phyloP scores from a whole-genome alignment of 2,113 vertebrate genomes.

The Anarrhichthys ocellatus region DNA sequence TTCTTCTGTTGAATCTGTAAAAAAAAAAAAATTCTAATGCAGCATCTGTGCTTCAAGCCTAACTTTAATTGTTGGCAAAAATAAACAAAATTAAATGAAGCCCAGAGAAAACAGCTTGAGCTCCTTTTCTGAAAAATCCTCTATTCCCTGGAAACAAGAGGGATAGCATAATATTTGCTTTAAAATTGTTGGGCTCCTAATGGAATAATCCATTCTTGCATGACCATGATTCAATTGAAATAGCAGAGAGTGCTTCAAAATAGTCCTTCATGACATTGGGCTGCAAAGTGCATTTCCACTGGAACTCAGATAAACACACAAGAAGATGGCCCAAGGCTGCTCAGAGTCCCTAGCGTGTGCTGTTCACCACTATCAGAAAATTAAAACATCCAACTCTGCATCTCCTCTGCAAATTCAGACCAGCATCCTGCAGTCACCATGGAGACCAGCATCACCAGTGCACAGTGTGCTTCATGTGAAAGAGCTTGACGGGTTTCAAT shows the following conservation, averaged over 20 bases:
- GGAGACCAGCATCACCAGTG: conserved; percentile 54
- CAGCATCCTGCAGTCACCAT: conserved; percentile 52
- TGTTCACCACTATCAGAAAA: conserved; percentile 44
- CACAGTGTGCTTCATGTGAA: background rate
- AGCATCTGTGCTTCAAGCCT: conserved; percentile 30
- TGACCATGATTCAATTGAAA: conserved; percentile 36
- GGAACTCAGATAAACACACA: conserved; percentile 18
- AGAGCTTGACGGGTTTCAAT: conserved; percentile 49
- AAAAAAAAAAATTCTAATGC: conserved; percentile 1
- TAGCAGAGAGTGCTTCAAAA: conserved; percentile 32
- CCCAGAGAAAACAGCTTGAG: background rate
- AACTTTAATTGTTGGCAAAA: conserved; percentile 18
- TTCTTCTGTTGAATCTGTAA: conserved; percentile 35
- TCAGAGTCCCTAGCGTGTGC: conserved; percentile 18
- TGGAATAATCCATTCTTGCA: conserved; percentile 53
- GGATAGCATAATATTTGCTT: conserved; percentile 15
- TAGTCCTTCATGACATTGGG: conserved; percentile 12
- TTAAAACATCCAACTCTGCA: conserved; percentile 45
- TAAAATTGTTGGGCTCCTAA: conserved; percentile 31
- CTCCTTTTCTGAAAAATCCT: background rate
- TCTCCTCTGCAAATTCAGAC: conserved; percentile 37
- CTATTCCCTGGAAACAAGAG: conserved; percentile 22
- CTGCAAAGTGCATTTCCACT: conserved; percentile 38
- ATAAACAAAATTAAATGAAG: conserved; percentile 44
- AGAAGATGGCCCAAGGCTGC: conserved; percentile 33